Conservation (phyloP, 2,888 invertebrate species). For the Sisyra nigra region DNA sequence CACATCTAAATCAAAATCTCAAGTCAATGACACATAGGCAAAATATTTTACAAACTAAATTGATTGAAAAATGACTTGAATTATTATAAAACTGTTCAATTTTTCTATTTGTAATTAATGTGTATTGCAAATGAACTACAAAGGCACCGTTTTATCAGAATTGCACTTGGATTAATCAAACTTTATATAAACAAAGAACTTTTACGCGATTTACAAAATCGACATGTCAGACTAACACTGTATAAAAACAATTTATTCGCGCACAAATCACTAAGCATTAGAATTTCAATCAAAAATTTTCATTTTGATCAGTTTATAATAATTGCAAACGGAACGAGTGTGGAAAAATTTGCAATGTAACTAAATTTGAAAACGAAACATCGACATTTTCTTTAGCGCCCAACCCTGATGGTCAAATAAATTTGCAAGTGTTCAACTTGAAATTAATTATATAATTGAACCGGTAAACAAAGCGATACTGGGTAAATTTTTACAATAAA, state of each 20-base stretch:
- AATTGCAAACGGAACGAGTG: too few relatives aligned
- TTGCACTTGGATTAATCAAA: conserved; percentile 3
- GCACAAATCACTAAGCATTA: not conserved
- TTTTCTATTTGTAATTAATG: too few relatives aligned
- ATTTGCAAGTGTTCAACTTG: not conserved
- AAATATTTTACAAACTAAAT: not conserved
- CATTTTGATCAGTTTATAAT: too few relatives aligned
- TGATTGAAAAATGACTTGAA: not conserved
- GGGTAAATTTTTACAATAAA: too few relatives aligned
- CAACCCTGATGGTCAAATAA: conserved; percentile 2
- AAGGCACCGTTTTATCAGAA: not conserved
- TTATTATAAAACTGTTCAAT: too few relatives aligned
- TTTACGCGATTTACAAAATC: not conserved
- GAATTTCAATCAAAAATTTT: too few relatives aligned
- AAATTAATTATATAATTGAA: conserved; percentile 6
- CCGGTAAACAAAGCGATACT: conserved; percentile 5
- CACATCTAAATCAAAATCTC: not conserved
- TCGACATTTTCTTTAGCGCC: not conserved
- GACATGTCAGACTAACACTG: conserved; percentile 1
- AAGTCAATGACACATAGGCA: conserved; percentile 6
- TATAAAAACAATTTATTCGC: conserved; percentile 2
- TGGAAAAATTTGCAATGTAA: too few relatives aligned
- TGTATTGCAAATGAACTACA: not conserved
- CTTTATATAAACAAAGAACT: conserved; percentile 4
- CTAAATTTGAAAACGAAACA: too few relatives aligned